phyloP scores from a whole-genome alignment of 2,888 invertebrate species.

The Matsumyia berberina region DNA sequence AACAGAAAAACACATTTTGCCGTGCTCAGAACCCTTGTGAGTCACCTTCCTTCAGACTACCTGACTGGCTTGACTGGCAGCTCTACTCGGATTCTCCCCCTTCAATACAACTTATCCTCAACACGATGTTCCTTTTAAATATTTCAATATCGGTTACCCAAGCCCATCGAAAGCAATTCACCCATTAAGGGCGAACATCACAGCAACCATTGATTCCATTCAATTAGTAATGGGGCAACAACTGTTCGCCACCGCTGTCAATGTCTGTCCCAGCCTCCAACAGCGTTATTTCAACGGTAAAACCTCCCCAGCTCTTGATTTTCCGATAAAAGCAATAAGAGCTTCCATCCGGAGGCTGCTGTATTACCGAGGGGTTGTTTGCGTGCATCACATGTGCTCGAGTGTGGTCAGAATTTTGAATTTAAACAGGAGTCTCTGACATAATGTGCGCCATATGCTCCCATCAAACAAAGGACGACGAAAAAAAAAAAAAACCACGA shows the following conservation, averaged over 20 bases:
- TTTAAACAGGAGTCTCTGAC: slow-evolving; percentile 55
- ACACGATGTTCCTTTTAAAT: slow-evolving; percentile 38
- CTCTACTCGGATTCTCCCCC: background rate
- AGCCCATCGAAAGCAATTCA: slow-evolving; percentile 6
- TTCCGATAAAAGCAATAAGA: slow-evolving; percentile 69
- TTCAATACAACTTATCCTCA: background rate
- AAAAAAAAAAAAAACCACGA: slow-evolving; percentile 12
- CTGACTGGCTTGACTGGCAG: no score
- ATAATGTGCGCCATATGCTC: slow-evolving; percentile 59
- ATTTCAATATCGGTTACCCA: slow-evolving; percentile 50
- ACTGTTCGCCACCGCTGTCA: slow-evolving; percentile 60
- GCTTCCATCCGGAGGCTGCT: slow-evolving; percentile 41
- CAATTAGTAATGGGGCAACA: slow-evolving; percentile 68
- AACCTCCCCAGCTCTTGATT: slow-evolving; percentile 15
- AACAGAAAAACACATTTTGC: no score
- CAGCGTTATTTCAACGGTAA: slow-evolving; percentile 37
- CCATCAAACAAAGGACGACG: slow-evolving; percentile 25
- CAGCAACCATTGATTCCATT: slow-evolving; percentile 64
- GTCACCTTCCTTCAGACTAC: no score
- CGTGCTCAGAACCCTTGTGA: no score
- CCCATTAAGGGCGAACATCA: slow-evolving; percentile 34
- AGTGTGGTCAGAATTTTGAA: slow-evolving; percentile 74
- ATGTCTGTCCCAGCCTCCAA: slow-evolving; percentile 40
- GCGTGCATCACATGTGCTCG: slow-evolving; percentile 61
- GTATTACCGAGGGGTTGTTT: slow-evolving; percentile 39